Evolutionary conservation across 1,140 invertebrate genomes (phyloP), one percentile per base, ranked within the genome.

Genomic region (Tribolium castaneum): DNA sequence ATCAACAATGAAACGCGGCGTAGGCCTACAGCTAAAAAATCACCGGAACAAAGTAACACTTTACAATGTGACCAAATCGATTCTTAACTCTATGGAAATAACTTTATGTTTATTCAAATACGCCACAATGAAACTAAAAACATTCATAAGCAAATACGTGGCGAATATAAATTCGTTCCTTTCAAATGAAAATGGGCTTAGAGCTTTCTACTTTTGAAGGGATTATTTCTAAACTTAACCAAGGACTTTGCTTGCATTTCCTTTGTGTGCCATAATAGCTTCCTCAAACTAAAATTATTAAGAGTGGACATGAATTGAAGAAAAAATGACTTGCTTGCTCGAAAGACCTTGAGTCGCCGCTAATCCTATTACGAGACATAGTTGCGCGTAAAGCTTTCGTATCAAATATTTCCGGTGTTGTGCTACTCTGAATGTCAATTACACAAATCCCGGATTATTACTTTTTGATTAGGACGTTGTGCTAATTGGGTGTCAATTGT

Each of bases 141-240:
- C 59, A 66, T 66, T 66, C 54, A 66, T 34, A 66, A 66, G 59
- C 59, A 66, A 66, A 66, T 66, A 66, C 59, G 30, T 66, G 25
- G n/a, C 10, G n/a, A 59, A 59, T 25, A 66, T 39, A 66, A 66
- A 66, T 66, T 66, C 59, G 30, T 35, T 66, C 30, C 30, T 35
- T 66, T 66, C 59, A 66, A 66, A 66, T 35, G 59, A 66, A 66
- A 66, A 66, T 66, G 54, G 10, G 54, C 25, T 34, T 14, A 13
- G 30, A 66, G 35, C 59, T 66, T 66, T 66, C 25, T 35, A 35
- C 59, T 66, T 66, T 39, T 0, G 14, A 25, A n/a, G n/a, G 19
- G 54, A 59, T 59, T 59, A 59, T 25, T 66, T 22, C 59, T 34
- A 30, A 35, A 66, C 30, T 66, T n/a, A 35, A 66, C 54, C 16